Evolutionary conservation across 2,888 invertebrate species (phyloP).

Genomic region (Leucozona laternaria): DNA sequence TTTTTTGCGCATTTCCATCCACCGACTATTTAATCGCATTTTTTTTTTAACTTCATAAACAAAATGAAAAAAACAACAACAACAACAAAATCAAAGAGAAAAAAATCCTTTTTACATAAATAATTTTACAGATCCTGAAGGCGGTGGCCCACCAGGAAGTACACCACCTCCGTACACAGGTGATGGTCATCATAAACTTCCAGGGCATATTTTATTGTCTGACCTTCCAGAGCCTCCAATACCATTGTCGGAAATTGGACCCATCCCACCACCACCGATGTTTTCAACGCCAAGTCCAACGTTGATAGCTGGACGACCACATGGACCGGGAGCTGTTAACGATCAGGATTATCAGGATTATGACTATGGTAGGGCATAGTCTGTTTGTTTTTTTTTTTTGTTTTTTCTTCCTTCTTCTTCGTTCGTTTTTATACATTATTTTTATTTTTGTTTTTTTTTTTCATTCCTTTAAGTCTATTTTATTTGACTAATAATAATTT

Average conservation of each 20-base stretch:
- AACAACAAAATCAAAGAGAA: background rate
- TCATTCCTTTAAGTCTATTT: slow-evolving; percentile 7
- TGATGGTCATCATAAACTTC: slow-evolving; percentile 80
- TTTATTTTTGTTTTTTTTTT: slow-evolving; percentile 11
- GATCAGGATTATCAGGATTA: slow-evolving; percentile 85
- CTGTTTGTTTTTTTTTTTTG: slow-evolving; percentile 4
- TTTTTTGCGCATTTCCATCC: slow-evolving; percentile 59
- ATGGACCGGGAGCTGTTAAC: slow-evolving; percentile 83
- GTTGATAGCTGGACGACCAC: slow-evolving; percentile 85
- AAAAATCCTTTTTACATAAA: slow-evolving; percentile 31
- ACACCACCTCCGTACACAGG: slow-evolving; percentile 82
- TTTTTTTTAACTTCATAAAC: slow-evolving; percentile 17
- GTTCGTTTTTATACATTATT: no score
- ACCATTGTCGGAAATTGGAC: slow-evolving; percentile 95
- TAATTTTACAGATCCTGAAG: slow-evolving; percentile 86
- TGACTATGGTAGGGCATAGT: slow-evolving; percentile 86
- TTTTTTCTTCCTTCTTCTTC: background rate
- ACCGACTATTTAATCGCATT: slow-evolving; percentile 46
- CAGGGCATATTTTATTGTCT: slow-evolving; percentile 89
- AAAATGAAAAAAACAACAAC: slow-evolving; percentile 13
- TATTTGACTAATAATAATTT: slow-evolving; percentile 22
- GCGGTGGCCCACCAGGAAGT: slow-evolving; percentile 83
- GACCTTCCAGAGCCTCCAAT: slow-evolving; percentile 96
- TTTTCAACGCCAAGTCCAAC: slow-evolving; percentile 94
- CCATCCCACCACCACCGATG: slow-evolving; percentile 97